A percentile compares a stretch with the other conserved stretches of the same genome.
These are phyloP conservation scores for Neoscelio sp. DNA, from an alignment of 2,888 invertebrate genomes.

Conservation along the genomic window DNA sequence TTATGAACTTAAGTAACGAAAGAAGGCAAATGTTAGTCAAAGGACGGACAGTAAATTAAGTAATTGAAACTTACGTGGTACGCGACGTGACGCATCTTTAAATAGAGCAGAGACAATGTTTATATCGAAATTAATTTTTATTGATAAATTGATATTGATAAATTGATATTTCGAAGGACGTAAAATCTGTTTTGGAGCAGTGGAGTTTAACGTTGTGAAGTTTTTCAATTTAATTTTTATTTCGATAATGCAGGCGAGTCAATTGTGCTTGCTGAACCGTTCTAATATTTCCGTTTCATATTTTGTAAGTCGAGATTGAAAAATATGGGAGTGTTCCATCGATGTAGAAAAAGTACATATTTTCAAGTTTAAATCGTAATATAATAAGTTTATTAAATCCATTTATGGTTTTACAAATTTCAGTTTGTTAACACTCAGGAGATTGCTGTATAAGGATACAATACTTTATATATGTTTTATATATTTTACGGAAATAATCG, in stretches of 20 bases:
- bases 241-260: conserved; percentile 15
- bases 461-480: too few species aligned
- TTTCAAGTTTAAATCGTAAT: too few species aligned
- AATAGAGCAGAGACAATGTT: conserved; percentile 10
- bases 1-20: background rate
- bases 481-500: too few species aligned
- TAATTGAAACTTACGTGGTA: conserved; percentile 20
- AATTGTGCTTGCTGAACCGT: conserved; percentile 38
- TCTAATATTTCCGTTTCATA: conserved; percentile 41
- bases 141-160: too few species aligned
- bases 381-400: too few species aligned
- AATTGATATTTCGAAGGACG: too few species aligned
- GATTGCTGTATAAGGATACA: too few species aligned
- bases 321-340: conserved; percentile 4
- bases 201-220: background rate
- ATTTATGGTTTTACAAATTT: too few species aligned
- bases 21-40: background rate
- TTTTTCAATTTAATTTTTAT: conserved; percentile 15
- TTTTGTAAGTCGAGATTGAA: conserved; percentile 1
- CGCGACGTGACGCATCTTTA: conserved; percentile 29
- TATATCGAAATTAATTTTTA: background rate
- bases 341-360: too few species aligned
- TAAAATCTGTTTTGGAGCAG: too few species aligned
- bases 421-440: too few species aligned
- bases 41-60: conserved; percentile 11